Evolutionary conservation across 2,888 invertebrate species (phyloP), one percentile per base, ranked within the genome.

Genomic region (Capitulum mitella): DNA sequence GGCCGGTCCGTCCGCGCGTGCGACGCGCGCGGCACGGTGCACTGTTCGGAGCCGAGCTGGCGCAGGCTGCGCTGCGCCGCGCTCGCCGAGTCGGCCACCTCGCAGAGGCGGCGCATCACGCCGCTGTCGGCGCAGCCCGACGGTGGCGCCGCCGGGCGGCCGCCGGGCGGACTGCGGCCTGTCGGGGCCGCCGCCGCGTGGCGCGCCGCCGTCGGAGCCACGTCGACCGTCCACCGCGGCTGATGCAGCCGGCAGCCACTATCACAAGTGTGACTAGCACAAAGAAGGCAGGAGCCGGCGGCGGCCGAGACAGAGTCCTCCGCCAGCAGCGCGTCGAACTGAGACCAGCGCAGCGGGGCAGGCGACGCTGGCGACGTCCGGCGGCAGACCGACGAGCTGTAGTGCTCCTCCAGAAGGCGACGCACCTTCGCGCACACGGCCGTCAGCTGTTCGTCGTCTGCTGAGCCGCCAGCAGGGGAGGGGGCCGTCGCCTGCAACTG

Each of bases 321-420:
- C 6, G 70, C 3, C 5, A 70, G 37, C 26, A 70, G 70, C 34
- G 34, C 37, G 70, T 37, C 70, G 22, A 70, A 37, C 70, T 70
- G 70, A 32, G 70, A 70, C 70, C 70, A 70, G 70, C 37, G 70
- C 70, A 37, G 70, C 19, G 70, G 37, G 37, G 22, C 37, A 6
- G n/a, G n/a, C n/a, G 70, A 37, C 37, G 37, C 19, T 37, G 70
- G 70, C 70, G 34, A 37, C 22, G 34, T 37, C 37, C 8, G 34
- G 6, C 37, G 22, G 70, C 37, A 6, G 22, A 22, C 22, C 34
- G 70, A 37, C 37, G 37, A 37, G 22, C 70, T 32, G 37, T 70
- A 70, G 70, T 70, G 70, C 70, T 70, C 70, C 37, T 70, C 70
- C 37, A 70, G 70, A 5, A 70, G 12, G 37, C 70, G 70, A 6